Evolutionary conservation across 1,140 invertebrate species (phyloP), one percentile per base, ranked within the genome.

Genomic region (Andrena cerasifolii): DNA sequence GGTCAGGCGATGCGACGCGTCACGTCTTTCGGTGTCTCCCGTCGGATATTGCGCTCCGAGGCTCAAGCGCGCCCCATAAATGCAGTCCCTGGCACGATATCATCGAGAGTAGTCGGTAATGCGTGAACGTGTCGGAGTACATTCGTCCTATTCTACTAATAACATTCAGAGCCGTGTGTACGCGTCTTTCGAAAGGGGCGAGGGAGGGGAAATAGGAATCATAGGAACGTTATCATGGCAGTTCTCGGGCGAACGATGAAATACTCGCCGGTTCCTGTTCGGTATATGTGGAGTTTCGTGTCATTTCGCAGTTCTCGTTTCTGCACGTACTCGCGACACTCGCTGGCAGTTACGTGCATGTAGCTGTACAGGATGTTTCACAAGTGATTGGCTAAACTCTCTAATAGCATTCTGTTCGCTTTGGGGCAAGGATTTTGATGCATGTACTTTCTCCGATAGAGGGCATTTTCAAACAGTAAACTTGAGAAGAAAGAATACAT

Each of bases 231-330:
- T 78, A 78, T 73, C 76, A 24, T 58, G 59, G 10, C 49, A 36
- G 45, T 61, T 79, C 53, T 26, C 40, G 24, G 8, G 49, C 61
- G 54, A 83, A 79, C 61, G 62, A 58, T 73, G 67, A 84, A 84
- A 84, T 76, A 76, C 21, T 53, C 31, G 36, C 43, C 49, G 72
- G 33, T 80, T 63, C 58, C 49, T 26, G 43, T 73, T 76, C 24
- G 54, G 71, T 68, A 28, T 56, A 54, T 43, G 36, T 66, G 18
- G 6, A 83, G 47, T 75, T 54, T 65, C 56, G 43, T 76, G 36
- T 67, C 53, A 28, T 26, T 45, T 59, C 21, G 36, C 36, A 36
- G 45, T 51, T 49, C 43, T 31, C n/a, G 40, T 33, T 24, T 67
- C 58, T 36, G 33, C 49, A 53, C 36, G 40, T 73, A 33, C 12